A percentile compares a stretch with the other conserved stretches of the same genome.
Conservation (phyloP, 2,888 invertebrate species). For the Cephus nigrinus region DNA sequence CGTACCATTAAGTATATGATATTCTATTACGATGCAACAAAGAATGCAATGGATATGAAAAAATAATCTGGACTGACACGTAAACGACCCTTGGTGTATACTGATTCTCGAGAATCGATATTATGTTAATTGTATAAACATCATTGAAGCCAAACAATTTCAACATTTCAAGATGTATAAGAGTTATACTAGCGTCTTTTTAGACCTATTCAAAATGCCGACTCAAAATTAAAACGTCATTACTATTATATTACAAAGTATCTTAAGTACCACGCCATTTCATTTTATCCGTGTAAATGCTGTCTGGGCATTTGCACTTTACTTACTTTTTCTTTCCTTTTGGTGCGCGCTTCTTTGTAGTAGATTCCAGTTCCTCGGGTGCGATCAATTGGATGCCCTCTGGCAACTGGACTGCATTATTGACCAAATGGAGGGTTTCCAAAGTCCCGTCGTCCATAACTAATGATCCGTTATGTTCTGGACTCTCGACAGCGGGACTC, state of each 20-base stretch:
- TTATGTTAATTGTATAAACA: background rate
- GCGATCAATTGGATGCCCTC: slow-evolving; percentile 32
- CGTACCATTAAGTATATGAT: background rate
- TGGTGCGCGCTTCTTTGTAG: slow-evolving; percentile 41
- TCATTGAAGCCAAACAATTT: background rate
- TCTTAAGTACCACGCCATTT: background rate
- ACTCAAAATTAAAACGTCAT: background rate
- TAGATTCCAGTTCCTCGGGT: slow-evolving; percentile 33
- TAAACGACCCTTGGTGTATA: background rate
- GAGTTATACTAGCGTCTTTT: background rate
- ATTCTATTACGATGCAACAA: background rate
- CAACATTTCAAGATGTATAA: background rate
- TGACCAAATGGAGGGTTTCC: slow-evolving; percentile 43
- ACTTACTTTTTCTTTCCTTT: slow-evolving; percentile 62
- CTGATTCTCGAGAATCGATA: background rate
- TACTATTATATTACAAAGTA: background rate
- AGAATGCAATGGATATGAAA: background rate
- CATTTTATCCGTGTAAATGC: background rate
- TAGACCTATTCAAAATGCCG: background rate
- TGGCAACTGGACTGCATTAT: slow-evolving; percentile 34
- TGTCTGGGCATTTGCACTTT: background rate
- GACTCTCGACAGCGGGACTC: slow-evolving; percentile 54
- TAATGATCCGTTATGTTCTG: slow-evolving; percentile 39
- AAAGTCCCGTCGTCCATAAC: slow-evolving; percentile 44
- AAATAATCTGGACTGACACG: background rate